Percentiles rank a stretch among this genome's conserved stretches.
phyloP scores from a whole-genome alignment of 2,888 invertebrate species.

The Plemyria rubiginata region DNA sequence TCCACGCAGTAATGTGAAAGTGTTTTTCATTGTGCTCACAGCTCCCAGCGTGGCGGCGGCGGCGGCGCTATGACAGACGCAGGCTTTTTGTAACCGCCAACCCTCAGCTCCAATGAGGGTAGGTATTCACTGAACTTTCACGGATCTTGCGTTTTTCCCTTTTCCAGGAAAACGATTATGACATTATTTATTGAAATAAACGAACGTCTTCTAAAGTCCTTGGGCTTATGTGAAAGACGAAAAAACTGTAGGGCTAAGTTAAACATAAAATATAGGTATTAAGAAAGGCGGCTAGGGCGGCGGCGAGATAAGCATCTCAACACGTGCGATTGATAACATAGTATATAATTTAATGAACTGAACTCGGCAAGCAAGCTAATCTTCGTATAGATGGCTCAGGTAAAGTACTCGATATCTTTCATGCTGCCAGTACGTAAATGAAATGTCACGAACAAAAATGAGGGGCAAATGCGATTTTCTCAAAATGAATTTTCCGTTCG shows the following conservation, averaged over 20 bases:
- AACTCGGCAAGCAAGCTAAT: too few species aligned
- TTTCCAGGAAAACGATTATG: conserved; percentile 44
- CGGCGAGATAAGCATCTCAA: too few species aligned
- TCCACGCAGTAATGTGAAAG: conserved; percentile 68
- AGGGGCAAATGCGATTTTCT: not conserved
- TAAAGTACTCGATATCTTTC: too few species aligned
- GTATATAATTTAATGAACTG: too few species aligned
- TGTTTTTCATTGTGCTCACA: conserved; percentile 76
- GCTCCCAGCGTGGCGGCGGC: conserved; percentile 62
- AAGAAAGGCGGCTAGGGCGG: too few species aligned
- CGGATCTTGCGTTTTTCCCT: conserved; percentile 42
- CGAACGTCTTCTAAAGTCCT: conserved; percentile 2
- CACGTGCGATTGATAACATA: too few species aligned
- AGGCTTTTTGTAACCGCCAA: conserved; percentile 61
- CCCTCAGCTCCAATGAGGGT: conserved; percentile 32
- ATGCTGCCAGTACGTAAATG: too few species aligned
- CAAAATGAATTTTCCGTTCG: conserved; percentile 7
- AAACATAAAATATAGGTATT: too few species aligned
- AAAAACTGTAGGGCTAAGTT: not conserved
- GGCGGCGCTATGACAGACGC: conserved; percentile 67
- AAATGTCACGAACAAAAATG: too few species aligned
- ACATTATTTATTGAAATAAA: conserved; percentile 30
- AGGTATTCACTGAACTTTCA: conserved; percentile 39
- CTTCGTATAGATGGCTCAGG: too few species aligned
- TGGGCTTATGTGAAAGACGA: not conserved